phyloP scores from a whole-genome alignment of 2,113 vertebrate genomes.

The Poeciliopsis prolifica region DNA sequence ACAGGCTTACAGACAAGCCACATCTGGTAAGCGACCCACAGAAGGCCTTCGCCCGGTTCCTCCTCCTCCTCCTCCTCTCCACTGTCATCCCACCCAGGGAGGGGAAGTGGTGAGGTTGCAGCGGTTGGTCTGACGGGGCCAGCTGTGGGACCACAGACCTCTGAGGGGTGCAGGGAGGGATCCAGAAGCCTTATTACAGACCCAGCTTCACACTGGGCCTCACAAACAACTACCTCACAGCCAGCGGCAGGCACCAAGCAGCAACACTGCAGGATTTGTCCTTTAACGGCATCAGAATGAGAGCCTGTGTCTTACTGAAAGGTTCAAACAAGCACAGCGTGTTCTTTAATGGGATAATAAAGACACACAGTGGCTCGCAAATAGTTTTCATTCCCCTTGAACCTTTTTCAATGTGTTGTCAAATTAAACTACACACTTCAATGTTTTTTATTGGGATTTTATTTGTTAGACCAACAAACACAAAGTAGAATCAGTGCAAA shows the following conservation, averaged over 20 bases:
- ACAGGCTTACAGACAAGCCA: constrained; percentile 54
- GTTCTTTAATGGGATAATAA: constrained; percentile 11
- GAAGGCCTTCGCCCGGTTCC: constrained; percentile 47
- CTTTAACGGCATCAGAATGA: constrained; percentile 29
- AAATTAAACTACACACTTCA: neutral
- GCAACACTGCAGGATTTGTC: constrained; percentile 57
- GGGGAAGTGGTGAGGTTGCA: constrained; percentile 80
- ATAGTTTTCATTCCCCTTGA: neutral
- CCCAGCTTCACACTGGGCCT: constrained; percentile 64
- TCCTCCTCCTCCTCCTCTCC: constrained; percentile 26
- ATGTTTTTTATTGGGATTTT: too few species aligned
- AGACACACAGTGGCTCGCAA: neutral
- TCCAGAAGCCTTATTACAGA: constrained; percentile 77
- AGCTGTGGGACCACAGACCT: constrained; percentile 77
- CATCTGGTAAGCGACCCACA: constrained; percentile 57
- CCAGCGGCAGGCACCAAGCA: constrained; percentile 47
- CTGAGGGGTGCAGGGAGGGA: constrained; percentile 65
- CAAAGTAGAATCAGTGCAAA: neutral
- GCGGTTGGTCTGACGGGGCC: constrained; percentile 72
- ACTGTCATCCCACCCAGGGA: constrained; percentile 79
- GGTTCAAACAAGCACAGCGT: constrained; percentile 24
- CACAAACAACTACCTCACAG: constrained; percentile 74
- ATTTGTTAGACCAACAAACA: neutral
- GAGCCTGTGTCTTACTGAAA: constrained; percentile 19
- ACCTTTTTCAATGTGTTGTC: neutral